A percentile compares a stretch with the other conserved stretches of the same genome.
phyloP scores from a whole-genome alignment of 2,113 vertebrate species.

The Cricetomys ansorgei region DNA sequence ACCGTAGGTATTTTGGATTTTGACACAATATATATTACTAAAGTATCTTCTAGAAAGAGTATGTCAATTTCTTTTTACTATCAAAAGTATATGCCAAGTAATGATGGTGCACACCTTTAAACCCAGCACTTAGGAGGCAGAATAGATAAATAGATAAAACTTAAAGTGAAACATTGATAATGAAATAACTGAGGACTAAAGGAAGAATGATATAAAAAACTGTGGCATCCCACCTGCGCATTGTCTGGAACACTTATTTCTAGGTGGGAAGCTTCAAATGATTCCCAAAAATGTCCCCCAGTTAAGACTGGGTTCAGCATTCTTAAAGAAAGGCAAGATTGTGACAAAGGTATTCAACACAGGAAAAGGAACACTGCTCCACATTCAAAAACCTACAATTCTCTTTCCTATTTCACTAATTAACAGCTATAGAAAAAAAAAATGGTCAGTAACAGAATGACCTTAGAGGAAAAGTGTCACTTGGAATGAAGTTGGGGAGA shows the following conservation, averaged over 20 bases:
- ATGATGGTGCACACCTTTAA: too few species aligned
- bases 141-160: not conserved
- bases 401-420: constrained; percentile 18
- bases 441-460: constrained; percentile 39
- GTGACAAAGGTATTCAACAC: not conserved
- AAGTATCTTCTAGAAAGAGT: not conserved
- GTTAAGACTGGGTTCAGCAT: not conserved
- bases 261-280: not conserved
- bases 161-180: constrained; percentile 47
- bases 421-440: constrained; percentile 21
- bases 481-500: constrained; percentile 39
- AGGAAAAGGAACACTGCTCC: constrained; percentile 25
- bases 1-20: constrained; percentile 45
- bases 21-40: constrained; percentile 8
- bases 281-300: not conserved
- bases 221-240: not conserved
- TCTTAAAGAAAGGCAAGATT: constrained; percentile 50
- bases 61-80: not conserved
- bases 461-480: constrained; percentile 15
- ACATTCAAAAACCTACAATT: not conserved
- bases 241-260: not conserved
- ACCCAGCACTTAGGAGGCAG: too few species aligned
- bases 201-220: not conserved
- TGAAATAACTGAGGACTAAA: constrained; percentile 35
- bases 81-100: not conserved